Percentiles rank a stretch among this genome's conserved stretches.
These are phyloP conservation scores for Leucophora obtusa DNA, from an alignment of 2,888 invertebrate genomes.

Conservation along the genomic window DNA sequence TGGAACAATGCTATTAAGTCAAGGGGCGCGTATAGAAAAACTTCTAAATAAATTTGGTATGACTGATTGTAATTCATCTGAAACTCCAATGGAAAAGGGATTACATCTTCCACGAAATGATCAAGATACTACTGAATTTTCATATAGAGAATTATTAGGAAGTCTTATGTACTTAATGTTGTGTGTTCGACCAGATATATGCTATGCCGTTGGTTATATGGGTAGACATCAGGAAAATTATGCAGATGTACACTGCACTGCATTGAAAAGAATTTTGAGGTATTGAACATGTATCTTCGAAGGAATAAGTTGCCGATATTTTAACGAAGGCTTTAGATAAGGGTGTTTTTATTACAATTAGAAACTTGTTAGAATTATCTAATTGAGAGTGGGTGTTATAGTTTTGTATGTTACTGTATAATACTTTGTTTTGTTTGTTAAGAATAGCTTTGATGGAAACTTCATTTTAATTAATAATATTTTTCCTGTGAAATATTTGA, in stretches of 20 bases:
- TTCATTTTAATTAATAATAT: too few species aligned
- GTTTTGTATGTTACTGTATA: too few species aligned
- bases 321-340: too few species aligned
- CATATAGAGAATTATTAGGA: neutral
- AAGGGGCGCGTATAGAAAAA: constrained; percentile 33
- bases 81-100: constrained; percentile 39
- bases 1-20: constrained; percentile 25
- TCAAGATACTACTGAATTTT: neutral
- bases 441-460: too few species aligned
- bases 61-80: constrained; percentile 41
- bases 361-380: too few species aligned
- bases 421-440: too few species aligned
- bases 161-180: constrained; percentile 44
- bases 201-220: constrained; percentile 43
- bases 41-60: constrained; percentile 49
- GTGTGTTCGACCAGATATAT: constrained; percentile 35
- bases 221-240: constrained; percentile 44
- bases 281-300: too few species aligned
- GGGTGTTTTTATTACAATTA: too few species aligned
- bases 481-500: too few species aligned
- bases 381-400: too few species aligned
- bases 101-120: constrained; percentile 16
- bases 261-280: too few species aligned
- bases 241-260: constrained; percentile 10
- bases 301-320: too few species aligned